Percentiles rank a stretch among this genome's conserved stretches.
phyloP scores from a whole-genome alignment of 2,797 vertebrate species.

The Champsocephalus esox region DNA sequence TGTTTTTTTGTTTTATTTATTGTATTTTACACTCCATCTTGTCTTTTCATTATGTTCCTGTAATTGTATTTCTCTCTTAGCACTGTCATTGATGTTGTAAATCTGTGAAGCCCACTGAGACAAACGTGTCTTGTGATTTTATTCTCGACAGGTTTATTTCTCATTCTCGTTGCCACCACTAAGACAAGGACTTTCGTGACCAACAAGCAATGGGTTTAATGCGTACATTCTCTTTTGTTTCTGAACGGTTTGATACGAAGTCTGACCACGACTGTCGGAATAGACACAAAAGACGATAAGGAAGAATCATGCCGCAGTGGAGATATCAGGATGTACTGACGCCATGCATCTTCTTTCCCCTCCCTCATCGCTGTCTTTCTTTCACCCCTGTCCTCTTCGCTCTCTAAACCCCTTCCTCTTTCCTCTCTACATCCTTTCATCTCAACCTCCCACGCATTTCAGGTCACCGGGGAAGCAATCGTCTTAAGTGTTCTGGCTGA shows the following conservation, averaged over 20 bases:
- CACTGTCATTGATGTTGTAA: too few relatives aligned
- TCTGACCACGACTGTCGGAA: background rate
- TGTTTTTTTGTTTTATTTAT: too few relatives aligned
- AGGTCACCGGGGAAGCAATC: constrained; percentile 82
- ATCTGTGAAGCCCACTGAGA: too few relatives aligned
- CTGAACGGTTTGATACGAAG: background rate
- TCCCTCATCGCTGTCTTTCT: constrained; percentile 18
- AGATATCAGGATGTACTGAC: constrained; percentile 8
- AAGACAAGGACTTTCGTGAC: background rate
- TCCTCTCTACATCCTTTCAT: constrained; percentile 62
- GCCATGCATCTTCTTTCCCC: background rate
- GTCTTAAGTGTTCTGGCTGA: constrained; percentile 84
- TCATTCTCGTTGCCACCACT: background rate
- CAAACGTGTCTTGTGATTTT: too few relatives aligned
- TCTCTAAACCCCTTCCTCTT: constrained; percentile 28
- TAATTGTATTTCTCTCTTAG: too few relatives aligned
- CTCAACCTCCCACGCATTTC: constrained; percentile 69
- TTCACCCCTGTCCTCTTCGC: constrained; percentile 18
- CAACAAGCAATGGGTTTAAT: background rate
- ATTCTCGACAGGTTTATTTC: background rate
- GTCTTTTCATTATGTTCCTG: too few relatives aligned
- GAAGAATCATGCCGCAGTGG: background rate
- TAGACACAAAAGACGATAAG: background rate
- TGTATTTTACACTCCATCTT: too few relatives aligned
- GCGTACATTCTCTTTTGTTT: background rate